Evolutionary conservation across 1,140 invertebrate species (phyloP).

Genomic region (Pachypeltis micranthus): DNA sequence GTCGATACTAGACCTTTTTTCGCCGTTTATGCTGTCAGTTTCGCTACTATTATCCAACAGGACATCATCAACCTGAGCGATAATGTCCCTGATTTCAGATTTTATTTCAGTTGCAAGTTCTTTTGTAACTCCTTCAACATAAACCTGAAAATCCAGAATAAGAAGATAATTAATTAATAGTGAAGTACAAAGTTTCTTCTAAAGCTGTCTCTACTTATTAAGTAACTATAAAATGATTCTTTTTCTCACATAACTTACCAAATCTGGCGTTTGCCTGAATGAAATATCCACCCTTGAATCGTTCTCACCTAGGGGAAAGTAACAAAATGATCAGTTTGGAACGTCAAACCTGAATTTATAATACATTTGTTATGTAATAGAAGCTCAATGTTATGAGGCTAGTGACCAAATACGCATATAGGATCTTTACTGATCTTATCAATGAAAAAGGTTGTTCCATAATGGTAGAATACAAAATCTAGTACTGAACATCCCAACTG

Average conservation of each 20-base stretch:
- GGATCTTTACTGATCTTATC: too few relatives aligned
- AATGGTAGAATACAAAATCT: too few relatives aligned
- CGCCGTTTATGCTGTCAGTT: background rate
- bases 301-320: constrained; percentile 3
- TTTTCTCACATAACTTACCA: constrained; percentile 4
- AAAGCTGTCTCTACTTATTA: too few relatives aligned
- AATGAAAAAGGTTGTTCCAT: too few relatives aligned
- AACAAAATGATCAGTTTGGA: background rate
- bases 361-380: too few relatives aligned
- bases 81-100: constrained; percentile 65
- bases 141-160: constrained; percentile 41
- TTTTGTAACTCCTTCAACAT: constrained; percentile 60
- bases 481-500: too few relatives aligned
- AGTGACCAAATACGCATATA: too few relatives aligned
- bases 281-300: constrained; percentile 13
- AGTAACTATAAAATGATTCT: too few relatives aligned
- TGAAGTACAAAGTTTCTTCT: too few relatives aligned
- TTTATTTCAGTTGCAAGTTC: constrained; percentile 68
- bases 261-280: constrained; percentile 8
- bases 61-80: constrained; percentile 62
- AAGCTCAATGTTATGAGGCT: too few relatives aligned
- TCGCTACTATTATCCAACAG: constrained; percentile 45
- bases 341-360: too few relatives aligned
- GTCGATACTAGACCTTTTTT: constrained; percentile 12
- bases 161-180: too few relatives aligned